Base-by-base conservation (phyloP, 2,797 vertebrate genomes). In the Diplodus puntazzo region DNA sequence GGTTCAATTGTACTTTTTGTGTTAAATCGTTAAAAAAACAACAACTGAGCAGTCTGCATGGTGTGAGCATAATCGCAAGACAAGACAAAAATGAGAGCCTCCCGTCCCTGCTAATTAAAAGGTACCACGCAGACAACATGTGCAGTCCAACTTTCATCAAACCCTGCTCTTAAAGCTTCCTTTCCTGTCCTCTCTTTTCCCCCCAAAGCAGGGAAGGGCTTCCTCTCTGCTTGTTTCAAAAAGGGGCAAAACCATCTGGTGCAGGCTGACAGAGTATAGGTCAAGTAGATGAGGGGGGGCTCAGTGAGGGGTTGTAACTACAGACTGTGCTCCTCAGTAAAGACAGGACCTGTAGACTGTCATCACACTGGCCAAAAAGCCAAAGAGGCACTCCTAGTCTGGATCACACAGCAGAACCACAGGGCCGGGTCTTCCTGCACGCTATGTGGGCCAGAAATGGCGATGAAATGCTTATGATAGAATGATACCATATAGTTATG, bases 231-330 rank as follows among this genome's bases (percentile, higher is more conserved):
- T 25, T 20, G 81, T 92, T 91, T 92, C 73, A 80, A 91, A 91
- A 11, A 90, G 77, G 72, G 89, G 69, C 60, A 85, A 81, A 92
- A 89, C 92, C 94, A 95, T 95, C 93, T 95, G 95, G 89, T 84
- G 66, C 87, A 77, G 83, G 79, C 89, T 80, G 85, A 85, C 79
- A 65, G 89, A 86, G 84, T 61, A 10, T 11, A 75, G 86, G 81
- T 87, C 88, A 85, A 85, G 77, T 76, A 79, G 65, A 81, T 65
- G 12, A 45, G 49, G 68, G 66, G 45, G 45, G 55, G 45, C 30
- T n/a, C 30, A 50, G 20, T 7, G 54, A 53, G 67, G 65, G 67
- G 73, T 57, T 83, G 78, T 88, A 93, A 94, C 83, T 93, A 88
- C 90, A 94, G 84, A 85, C 84, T 85, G 73, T 75, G 79, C 74